Conservation (phyloP, 2,888 invertebrate species). For the Trachelus iudaicus region DNA sequence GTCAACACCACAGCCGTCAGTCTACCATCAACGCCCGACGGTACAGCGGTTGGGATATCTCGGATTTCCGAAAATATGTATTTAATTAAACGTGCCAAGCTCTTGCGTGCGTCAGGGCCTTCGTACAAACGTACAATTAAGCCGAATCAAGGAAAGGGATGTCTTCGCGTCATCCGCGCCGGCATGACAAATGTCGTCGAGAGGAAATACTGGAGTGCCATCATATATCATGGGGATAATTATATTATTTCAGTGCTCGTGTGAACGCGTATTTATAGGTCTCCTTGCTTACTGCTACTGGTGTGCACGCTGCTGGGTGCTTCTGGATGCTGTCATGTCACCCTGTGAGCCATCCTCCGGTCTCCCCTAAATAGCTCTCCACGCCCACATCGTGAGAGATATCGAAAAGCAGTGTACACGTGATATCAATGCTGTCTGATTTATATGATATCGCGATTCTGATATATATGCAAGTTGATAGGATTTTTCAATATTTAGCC, state of each 20-base stretch:
- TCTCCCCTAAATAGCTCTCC: conserved; percentile 25
- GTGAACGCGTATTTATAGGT: conserved; percentile 44
- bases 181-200: conserved; percentile 49
- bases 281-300: conserved; percentile 1
- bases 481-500: neutral
- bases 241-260: conserved; percentile 55
- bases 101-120: neutral
- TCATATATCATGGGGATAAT: conserved; percentile 62
- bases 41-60: neutral
- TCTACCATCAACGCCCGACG: neutral
- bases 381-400: conserved; percentile 16
- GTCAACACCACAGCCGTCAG: neutral
- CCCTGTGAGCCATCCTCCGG: conserved; percentile 20
- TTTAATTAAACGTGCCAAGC: neutral
- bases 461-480: neutral
- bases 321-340: conserved; percentile 1
- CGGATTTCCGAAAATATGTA: neutral
- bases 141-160: conserved; percentile 40
- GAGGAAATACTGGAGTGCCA: conserved; percentile 46
- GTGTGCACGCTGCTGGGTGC: neutral
- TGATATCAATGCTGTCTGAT: neutral
- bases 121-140: conserved; percentile 2
- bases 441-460: neutral
- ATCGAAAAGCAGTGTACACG: neutral
- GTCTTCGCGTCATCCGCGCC: conserved; percentile 39